Conservation (phyloP, 2,113 vertebrate genomes). For the Tetrao urogallus region DNA sequence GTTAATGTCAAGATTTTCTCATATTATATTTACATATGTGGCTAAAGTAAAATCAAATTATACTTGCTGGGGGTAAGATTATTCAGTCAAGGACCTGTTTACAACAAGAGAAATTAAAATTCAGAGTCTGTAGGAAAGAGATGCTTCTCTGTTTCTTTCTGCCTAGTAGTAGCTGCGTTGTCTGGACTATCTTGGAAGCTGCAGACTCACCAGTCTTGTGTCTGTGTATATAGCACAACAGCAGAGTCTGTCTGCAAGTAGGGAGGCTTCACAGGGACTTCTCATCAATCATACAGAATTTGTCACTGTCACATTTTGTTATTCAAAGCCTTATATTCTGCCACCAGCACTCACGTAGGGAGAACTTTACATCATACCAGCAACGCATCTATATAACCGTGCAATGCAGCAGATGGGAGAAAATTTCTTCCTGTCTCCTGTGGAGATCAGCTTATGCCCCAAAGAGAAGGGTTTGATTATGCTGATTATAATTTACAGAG, state of each 20-base stretch:
- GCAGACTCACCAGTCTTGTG: fast-evolving
- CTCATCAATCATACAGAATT: conserved; percentile 3
- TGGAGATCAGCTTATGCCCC: background rate
- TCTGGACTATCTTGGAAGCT: background rate
- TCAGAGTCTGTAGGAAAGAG: background rate
- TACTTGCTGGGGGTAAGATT: conserved; percentile 60
- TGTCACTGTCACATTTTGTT: background rate
- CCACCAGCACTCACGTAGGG: background rate
- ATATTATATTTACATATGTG: conserved; percentile 65
- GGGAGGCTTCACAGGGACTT: background rate
- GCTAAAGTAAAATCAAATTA: conserved; percentile 66
- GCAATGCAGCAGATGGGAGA: background rate
- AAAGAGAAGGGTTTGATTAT: conserved; percentile 20
- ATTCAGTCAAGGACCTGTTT: conserved; percentile 50
- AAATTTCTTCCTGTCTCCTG: background rate
- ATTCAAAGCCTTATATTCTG: conserved; percentile 9
- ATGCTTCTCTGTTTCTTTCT: conserved; percentile 23
- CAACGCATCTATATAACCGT: background rate
- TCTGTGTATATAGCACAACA: fast-evolving
- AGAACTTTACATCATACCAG: background rate
- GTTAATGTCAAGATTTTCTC: conserved; percentile 66
- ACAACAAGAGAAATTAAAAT: conserved; percentile 40
- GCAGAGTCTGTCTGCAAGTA: background rate
- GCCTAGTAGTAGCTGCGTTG: background rate
- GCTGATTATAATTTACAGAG: conserved; percentile 6